Conservation (phyloP, 2,113 vertebrate genomes). For the Ifrita kowaldi region DNA sequence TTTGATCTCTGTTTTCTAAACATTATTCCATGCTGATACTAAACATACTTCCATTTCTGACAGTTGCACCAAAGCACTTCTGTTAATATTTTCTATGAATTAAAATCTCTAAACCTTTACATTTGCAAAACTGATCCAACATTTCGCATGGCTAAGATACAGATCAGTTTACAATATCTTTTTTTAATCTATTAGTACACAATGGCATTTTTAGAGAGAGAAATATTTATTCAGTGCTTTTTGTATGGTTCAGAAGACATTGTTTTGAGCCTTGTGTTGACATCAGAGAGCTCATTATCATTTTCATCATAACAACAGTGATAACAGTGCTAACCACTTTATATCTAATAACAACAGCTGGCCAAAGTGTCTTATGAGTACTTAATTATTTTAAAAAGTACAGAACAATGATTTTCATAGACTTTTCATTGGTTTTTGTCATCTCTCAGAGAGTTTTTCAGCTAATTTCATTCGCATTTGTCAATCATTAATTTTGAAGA, state of each 20-base stretch:
- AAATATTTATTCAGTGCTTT: neutral
- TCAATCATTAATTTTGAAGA: neutral
- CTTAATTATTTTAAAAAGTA: neutral
- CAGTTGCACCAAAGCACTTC: neutral
- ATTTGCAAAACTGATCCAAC: neutral
- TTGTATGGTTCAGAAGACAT: neutral
- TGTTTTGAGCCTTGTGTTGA: neutral
- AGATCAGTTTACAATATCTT: neutral
- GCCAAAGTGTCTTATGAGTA: neutral
- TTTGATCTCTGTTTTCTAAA: neutral
- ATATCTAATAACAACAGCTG: neutral
- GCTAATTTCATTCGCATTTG: neutral
- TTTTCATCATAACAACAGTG: neutral
- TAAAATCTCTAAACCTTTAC: neutral
- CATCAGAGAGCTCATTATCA: rapidly evolving
- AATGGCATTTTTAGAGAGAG: neutral
- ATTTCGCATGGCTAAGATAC: neutral
- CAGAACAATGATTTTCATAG: neutral
- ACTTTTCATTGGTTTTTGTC: neutral
- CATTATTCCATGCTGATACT: neutral
- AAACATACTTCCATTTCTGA: neutral
- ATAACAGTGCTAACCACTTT: neutral
- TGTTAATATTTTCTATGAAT: neutral
- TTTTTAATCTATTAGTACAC: neutral
- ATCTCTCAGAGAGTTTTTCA: neutral